phyloP scores from a whole-genome alignment of 2,113 vertebrate genomes.

The Phainopepla nitens region DNA sequence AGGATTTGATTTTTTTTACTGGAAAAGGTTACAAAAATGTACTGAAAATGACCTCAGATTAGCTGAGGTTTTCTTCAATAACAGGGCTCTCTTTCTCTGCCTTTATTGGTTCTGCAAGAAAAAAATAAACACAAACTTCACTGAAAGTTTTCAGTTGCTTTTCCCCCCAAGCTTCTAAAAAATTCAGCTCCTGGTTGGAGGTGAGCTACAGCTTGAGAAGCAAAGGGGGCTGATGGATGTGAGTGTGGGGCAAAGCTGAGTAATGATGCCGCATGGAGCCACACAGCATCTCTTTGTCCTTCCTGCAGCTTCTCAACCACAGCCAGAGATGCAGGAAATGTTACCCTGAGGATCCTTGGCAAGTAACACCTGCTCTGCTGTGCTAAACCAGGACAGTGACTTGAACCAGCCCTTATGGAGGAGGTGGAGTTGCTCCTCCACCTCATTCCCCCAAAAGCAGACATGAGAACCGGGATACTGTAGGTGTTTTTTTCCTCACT shows the following conservation, averaged over 20 bases:
- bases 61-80: background rate
- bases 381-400: background rate
- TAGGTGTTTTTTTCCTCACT: accelerated
- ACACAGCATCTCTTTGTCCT: background rate
- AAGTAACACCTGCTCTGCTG: background rate
- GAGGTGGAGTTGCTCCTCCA: background rate
- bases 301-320: background rate
- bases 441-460: background rate
- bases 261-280: accelerated
- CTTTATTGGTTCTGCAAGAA: background rate
- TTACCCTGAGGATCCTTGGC: background rate
- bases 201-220: background rate
- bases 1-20: background rate
- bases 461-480: background rate
- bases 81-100: background rate
- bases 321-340: accelerated
- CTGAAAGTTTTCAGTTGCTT: background rate
- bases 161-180: background rate
- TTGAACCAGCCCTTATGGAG: background rate
- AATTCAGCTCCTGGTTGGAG: background rate
- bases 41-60: background rate
- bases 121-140: background rate
- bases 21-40: background rate
- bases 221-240: background rate
- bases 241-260: background rate